phyloP scores from a whole-genome alignment of 1,140 invertebrate genomes.

The Plodia interpunctella region DNA sequence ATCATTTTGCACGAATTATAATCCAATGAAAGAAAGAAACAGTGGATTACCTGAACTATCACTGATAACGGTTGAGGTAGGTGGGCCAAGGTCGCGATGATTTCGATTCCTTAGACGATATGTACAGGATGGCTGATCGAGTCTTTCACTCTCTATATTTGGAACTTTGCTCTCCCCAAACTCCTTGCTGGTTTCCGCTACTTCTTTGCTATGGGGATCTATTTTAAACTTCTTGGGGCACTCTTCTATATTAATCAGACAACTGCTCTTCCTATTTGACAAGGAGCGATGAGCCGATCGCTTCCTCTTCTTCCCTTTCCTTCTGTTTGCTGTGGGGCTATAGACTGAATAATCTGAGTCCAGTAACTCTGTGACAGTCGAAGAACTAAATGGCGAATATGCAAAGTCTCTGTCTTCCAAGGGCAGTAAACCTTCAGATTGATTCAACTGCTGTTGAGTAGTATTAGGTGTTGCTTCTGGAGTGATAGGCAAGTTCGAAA shows the following conservation, averaged over 20 bases:
- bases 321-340: slow-evolving; percentile 58
- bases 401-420: slow-evolving; percentile 74
- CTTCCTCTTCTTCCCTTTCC: slow-evolving; percentile 69
- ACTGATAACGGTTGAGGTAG: slow-evolving; percentile 55
- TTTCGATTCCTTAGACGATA: slow-evolving; percentile 60
- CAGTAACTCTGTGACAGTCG: slow-evolving; percentile 66
- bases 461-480: slow-evolving; percentile 41
- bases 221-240: slow-evolving; percentile 64
- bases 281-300: slow-evolving; percentile 62
- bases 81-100: slow-evolving; percentile 50
- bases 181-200: slow-evolving; percentile 35
- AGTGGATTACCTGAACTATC: slow-evolving; percentile 51
- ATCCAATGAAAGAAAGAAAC: neutral
- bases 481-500: slow-evolving; percentile 32
- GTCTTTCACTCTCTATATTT: slow-evolving; percentile 44
- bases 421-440: slow-evolving; percentile 61
- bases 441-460: slow-evolving; percentile 37
- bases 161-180: slow-evolving; percentile 29
- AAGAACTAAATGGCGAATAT: slow-evolving; percentile 74
- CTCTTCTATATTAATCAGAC: slow-evolving; percentile 51
- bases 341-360: slow-evolving; percentile 76
- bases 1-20: neutral
- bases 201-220: slow-evolving; percentile 45
- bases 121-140: slow-evolving; percentile 40
- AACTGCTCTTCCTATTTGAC: slow-evolving; percentile 57